phyloP scores from a whole-genome alignment of 2,888 invertebrate species.

The Melieria omissa region DNA sequence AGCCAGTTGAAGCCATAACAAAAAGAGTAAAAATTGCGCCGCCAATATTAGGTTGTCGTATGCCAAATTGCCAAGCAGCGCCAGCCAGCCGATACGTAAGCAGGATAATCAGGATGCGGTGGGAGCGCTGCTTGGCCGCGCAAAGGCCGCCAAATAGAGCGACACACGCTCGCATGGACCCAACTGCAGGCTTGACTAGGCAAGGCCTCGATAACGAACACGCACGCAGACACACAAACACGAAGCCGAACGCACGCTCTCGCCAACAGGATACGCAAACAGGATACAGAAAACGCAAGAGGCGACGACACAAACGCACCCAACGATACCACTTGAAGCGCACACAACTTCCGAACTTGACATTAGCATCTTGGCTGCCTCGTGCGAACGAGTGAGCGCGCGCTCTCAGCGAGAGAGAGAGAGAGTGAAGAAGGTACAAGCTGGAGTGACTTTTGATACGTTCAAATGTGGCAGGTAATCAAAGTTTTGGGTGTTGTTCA shows the following conservation, averaged over 20 bases:
- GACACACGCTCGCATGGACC: neutral
- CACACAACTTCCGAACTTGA: slow-evolving; percentile 6
- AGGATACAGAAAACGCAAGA: neutral
- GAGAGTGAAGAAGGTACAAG: neutral
- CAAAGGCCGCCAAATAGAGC: neutral
- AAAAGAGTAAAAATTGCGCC: slow-evolving; percentile 1
- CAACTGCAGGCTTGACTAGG: neutral
- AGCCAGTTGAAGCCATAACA: neutral
- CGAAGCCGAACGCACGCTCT: neutral
- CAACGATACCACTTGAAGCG: neutral
- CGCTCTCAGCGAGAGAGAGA: neutral
- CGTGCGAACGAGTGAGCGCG: no score
- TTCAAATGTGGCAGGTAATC: neutral
- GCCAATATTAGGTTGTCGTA: neutral
- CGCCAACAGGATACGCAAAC: slow-evolving; percentile 21
- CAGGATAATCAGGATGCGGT: slow-evolving; percentile 28
- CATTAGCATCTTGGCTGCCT: neutral
- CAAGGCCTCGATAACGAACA: slow-evolving; percentile 11
- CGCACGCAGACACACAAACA: neutral
- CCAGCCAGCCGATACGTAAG: neutral
- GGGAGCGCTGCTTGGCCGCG: neutral
- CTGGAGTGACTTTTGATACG: neutral
- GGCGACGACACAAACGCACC: neutral
- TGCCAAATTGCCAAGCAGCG: neutral
- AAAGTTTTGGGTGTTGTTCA: slow-evolving; percentile 34